Evolutionary conservation across 2,797 vertebrate species (phyloP).

Genomic region (Halcyon smyrnensis): DNA sequence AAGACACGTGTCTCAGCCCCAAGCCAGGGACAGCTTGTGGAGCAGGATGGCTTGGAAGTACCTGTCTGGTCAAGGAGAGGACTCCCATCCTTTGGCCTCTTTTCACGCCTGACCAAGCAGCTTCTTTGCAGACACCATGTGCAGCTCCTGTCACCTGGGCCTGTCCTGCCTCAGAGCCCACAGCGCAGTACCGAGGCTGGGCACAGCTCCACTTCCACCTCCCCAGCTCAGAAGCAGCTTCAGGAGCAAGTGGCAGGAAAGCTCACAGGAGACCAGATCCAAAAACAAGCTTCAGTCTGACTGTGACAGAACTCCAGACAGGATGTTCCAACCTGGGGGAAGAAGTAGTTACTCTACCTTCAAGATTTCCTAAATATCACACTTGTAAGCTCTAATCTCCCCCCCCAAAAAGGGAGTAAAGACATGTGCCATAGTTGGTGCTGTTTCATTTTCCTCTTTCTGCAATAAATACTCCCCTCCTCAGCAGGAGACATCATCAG

Average conservation of each 20-base stretch:
- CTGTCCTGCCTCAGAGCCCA: background rate
- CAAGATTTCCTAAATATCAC: background rate
- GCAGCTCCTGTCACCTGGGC: background rate
- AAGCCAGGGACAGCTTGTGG: background rate
- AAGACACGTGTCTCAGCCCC: accelerated
- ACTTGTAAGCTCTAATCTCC: background rate
- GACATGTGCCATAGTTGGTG: background rate
- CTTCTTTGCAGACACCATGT: background rate
- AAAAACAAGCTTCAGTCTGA: background rate
- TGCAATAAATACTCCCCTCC: background rate
- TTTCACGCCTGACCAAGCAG: background rate
- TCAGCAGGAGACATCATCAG: background rate
- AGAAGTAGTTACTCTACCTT: background rate
- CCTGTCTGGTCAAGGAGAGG: background rate
- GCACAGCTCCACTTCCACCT: background rate
- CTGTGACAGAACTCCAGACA: background rate
- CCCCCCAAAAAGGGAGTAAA: background rate
- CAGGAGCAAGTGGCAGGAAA: background rate
- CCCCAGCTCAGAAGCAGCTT: background rate
- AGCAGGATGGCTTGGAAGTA: no score
- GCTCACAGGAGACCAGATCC: background rate
- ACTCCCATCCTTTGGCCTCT: background rate
- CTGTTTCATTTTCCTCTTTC: background rate
- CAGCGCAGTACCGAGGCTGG: background rate
- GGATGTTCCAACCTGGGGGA: background rate